phyloP scores from a whole-genome alignment of 2,113 vertebrate genomes.

The Herpailurus yagouaroundi region DNA sequence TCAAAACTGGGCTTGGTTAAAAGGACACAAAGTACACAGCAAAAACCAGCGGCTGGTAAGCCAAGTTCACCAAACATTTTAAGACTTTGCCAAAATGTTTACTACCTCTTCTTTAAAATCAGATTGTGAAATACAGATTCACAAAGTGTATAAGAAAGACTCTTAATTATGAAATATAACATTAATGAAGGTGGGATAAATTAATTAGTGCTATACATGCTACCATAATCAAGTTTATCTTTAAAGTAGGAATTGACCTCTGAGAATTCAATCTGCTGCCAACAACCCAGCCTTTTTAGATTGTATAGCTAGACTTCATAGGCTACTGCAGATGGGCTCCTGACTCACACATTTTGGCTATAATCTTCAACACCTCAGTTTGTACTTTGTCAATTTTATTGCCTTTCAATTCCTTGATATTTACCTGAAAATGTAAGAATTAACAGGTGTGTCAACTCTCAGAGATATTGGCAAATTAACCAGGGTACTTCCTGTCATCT shows the following conservation, averaged over 20 bases:
- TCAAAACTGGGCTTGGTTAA: slow-evolving; percentile 39
- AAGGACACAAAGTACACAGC: slow-evolving; percentile 41
- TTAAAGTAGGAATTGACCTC: background rate
- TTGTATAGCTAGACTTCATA: background rate
- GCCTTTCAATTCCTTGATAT: background rate
- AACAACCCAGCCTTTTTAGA: background rate
- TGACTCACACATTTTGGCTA: background rate
- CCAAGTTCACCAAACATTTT: slow-evolving; percentile 42
- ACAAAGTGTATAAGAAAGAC: background rate
- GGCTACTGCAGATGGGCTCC: background rate
- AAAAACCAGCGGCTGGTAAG: slow-evolving; percentile 31
- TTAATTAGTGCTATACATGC: background rate
- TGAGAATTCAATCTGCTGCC: background rate
- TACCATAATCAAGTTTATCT: background rate
- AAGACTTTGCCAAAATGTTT: slow-evolving; percentile 19
- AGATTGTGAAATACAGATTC: background rate
- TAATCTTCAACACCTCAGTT: background rate
- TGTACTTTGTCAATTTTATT: slow-evolving; percentile 15
- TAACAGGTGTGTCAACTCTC: background rate
- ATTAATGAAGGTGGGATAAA: background rate
- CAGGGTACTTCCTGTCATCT: background rate
- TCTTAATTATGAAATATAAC: background rate
- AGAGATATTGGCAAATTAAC: background rate
- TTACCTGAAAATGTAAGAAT: background rate
- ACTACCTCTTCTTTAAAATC: slow-evolving; percentile 25